Evolutionary conservation across 2,113 vertebrate genomes (phyloP).

Genomic region (human (Homo sapiens)): DNA sequence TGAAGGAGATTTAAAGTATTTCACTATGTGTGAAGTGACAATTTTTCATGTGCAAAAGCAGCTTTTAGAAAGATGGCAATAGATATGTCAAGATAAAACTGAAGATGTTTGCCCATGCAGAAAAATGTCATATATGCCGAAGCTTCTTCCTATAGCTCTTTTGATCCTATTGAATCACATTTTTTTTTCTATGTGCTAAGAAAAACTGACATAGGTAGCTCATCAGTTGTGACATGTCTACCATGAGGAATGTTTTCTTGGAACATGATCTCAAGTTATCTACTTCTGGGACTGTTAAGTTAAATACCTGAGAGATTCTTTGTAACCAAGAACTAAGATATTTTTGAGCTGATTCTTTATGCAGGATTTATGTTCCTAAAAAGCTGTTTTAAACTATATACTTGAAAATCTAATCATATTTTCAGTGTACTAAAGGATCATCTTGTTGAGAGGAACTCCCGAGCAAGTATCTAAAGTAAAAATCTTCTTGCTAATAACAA

Average conservation of each 20-base stretch:
- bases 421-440: neutral
- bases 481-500: neutral
- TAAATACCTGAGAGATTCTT: neutral
- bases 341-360: slow-evolving; percentile 20
- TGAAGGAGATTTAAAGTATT: slow-evolving; percentile 59
- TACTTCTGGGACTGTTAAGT: neutral
- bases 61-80: slow-evolving; percentile 48
- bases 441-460: neutral
- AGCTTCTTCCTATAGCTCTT: neutral
- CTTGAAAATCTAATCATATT: slow-evolving; percentile 27
- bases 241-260: neutral
- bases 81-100: slow-evolving; percentile 69
- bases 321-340: neutral
- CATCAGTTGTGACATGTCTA: neutral
- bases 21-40: slow-evolving; percentile 55
- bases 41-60: slow-evolving; percentile 61
- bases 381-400: neutral
- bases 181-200: neutral
- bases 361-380: neutral
- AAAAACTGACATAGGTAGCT: neutral
- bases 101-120: slow-evolving; percentile 35
- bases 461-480: neutral
- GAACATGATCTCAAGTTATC: neutral
- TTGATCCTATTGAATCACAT: neutral
- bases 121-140: slow-evolving; percentile 59